Evolutionary conservation across 2,888 invertebrate genomes (phyloP).

Genomic region (Ochropacha duplaris): DNA sequence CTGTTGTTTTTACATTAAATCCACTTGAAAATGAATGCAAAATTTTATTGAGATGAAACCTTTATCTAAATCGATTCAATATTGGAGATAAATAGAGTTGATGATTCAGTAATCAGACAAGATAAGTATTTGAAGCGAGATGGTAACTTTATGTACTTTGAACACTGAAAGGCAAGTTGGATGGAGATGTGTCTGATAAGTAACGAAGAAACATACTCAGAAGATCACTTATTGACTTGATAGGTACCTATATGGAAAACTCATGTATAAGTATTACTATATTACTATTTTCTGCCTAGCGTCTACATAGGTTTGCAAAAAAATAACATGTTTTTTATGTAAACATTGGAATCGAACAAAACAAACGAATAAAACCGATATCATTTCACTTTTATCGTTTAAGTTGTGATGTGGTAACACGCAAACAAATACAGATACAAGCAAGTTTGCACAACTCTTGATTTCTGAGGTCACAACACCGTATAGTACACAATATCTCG

Average conservation of each 20-base stretch:
- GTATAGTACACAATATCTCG: background rate
- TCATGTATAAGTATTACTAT: too few relatives aligned
- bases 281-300: too few relatives aligned
- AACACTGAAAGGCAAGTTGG: background rate
- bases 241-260: background rate
- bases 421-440: background rate
- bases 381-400: background rate
- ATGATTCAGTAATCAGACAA: background rate
- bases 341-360: background rate
- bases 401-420: background rate
- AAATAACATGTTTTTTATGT: background rate
- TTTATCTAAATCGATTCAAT: background rate
- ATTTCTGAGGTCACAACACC: background rate
- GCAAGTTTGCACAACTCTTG: constrained; percentile 1
- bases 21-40: background rate
- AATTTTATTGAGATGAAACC: background rate
- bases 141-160: background rate
- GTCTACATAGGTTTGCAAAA: background rate
- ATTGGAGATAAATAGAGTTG: background rate
- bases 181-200: background rate
- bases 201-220: background rate
- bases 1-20: too few relatives aligned
- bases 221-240: too few relatives aligned
- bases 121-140: background rate
- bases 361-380: background rate